phyloP scores from a whole-genome alignment of 2,113 vertebrate genomes.

The Indicator indicator region DNA sequence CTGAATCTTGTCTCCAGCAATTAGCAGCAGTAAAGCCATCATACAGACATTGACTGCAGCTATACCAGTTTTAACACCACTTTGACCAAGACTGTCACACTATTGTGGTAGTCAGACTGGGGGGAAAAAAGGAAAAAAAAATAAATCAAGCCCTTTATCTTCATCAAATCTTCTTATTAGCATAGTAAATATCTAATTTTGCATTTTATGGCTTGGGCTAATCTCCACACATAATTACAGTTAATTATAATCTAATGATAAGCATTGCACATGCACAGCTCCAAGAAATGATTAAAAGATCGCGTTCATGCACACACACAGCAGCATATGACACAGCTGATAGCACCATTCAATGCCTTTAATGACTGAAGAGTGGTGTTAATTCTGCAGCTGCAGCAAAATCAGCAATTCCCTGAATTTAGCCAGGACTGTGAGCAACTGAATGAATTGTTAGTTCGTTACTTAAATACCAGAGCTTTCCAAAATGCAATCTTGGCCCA shows the following conservation, averaged over 20 bases:
- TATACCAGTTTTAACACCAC: background rate
- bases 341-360: background rate
- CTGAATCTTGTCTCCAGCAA: background rate
- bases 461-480: background rate
- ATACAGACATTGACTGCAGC: background rate
- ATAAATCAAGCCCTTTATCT: slow-evolving; percentile 17
- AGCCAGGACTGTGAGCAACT: background rate
- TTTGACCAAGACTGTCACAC: background rate
- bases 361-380: background rate
- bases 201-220: slow-evolving; percentile 15
- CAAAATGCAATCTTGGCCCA: background rate
- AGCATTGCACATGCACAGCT: slow-evolving; percentile 2
- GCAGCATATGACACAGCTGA: slow-evolving; percentile 17
- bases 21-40: background rate
- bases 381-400: slow-evolving; percentile 9
- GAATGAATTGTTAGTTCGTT: background rate
- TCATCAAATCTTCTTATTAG: slow-evolving; percentile 37
- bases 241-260: slow-evolving; percentile 56
- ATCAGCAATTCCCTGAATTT: background rate
- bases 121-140: background rate
- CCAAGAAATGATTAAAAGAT: background rate
- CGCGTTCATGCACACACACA: background rate
- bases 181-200: slow-evolving; percentile 30
- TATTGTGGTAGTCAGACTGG: background rate
- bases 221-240: slow-evolving; percentile 45